Percentiles rank a stretch among this genome's conserved stretches.
phyloP scores from a whole-genome alignment of 1,140 invertebrate species.

The Macrosteles quadrilineatus region DNA sequence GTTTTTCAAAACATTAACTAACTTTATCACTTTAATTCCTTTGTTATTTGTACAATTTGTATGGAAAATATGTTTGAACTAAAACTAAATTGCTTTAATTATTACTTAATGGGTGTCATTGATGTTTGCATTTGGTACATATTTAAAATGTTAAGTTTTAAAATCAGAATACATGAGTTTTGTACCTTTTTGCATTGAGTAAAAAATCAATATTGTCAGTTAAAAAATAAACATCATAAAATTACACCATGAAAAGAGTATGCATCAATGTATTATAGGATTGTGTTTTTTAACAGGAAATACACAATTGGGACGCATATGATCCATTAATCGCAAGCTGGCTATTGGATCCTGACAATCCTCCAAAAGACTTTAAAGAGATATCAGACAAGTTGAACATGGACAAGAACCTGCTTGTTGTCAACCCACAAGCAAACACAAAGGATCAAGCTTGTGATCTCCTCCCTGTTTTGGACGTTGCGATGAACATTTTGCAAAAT shows the following conservation, averaged over 20 bases:
- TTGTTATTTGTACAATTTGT: no score
- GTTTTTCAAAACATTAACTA: no score
- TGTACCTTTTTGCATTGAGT: neutral
- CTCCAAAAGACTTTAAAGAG: constrained; percentile 30
- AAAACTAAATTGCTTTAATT: no score
- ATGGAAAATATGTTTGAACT: no score
- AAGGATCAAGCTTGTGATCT: constrained; percentile 19
- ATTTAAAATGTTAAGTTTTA: no score
- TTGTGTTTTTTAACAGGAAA: constrained; percentile 27
- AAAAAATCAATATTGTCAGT: neutral
- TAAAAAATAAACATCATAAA: neutral
- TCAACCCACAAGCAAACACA: neutral
- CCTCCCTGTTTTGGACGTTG: constrained; percentile 1
- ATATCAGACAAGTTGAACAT: neutral
- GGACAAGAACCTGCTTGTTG: neutral
- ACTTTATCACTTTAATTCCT: no score
- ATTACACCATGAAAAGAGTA: neutral
- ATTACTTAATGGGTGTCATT: no score
- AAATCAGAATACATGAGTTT: neutral
- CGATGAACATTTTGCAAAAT: constrained; percentile 23
- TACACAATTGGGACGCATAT: constrained; percentile 31
- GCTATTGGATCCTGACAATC: constrained; percentile 41
- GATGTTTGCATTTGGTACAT: no score
- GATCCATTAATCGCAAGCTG: constrained; percentile 39
- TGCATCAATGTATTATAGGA: neutral